Evolutionary conservation across 2,113 vertebrate genomes (phyloP).

Genomic region (Lepus timidus): DNA sequence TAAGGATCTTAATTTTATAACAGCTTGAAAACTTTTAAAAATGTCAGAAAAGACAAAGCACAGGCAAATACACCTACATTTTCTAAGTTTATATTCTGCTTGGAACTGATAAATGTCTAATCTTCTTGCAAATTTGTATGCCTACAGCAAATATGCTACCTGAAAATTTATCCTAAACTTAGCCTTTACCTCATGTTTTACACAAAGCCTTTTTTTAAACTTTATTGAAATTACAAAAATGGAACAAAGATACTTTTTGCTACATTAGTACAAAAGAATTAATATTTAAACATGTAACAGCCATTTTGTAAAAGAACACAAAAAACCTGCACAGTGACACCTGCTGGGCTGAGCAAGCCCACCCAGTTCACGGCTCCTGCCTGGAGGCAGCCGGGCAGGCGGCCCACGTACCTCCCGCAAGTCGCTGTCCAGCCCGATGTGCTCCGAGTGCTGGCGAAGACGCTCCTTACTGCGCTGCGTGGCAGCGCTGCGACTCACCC

Average conservation of each 20-base stretch:
- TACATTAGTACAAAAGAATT: background rate
- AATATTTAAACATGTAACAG: conserved; percentile 26
- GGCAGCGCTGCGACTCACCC: conserved; percentile 92
- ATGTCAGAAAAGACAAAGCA: conserved; percentile 65
- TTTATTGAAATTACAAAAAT: conserved; percentile 17
- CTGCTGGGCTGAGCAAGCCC: background rate
- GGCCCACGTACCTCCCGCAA: conserved; percentile 91
- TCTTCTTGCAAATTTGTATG: background rate
- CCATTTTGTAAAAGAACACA: background rate
- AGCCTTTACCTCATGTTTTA: background rate
- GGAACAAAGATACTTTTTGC: background rate
- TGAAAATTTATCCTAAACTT: background rate
- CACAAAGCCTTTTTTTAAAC: conserved; percentile 49
- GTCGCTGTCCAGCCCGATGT: conserved; percentile 92
- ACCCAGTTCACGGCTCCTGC: fast-evolving
- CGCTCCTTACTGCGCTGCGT: conserved; percentile 92
- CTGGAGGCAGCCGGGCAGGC: fast-evolving
- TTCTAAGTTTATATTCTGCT: conserved; percentile 62
- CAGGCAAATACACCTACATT: conserved; percentile 56
- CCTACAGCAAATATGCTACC: background rate
- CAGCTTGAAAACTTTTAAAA: conserved; percentile 60
- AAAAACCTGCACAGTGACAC: background rate
- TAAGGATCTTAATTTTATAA: conserved; percentile 61
- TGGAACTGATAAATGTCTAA: conserved; percentile 29
- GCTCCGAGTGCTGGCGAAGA: conserved; percentile 91